Evolutionary conservation across 2,797 vertebrate genomes (phyloP).

Genomic region (Neosilurus mollespiculum): DNA sequence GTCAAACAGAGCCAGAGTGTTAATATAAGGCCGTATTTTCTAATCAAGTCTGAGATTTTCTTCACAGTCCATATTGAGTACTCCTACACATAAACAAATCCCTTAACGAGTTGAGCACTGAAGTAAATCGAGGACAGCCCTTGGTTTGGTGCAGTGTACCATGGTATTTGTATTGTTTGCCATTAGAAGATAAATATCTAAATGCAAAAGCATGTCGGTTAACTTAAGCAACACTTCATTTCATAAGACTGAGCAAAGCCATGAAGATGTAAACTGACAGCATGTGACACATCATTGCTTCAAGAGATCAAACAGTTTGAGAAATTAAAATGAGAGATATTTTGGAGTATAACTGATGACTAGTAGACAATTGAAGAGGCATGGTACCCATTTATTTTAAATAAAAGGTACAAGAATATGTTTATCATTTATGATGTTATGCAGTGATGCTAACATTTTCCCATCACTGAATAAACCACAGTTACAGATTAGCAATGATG

Average conservation of each 20-base stretch:
- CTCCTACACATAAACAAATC: background rate
- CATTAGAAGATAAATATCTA: conserved; percentile 21
- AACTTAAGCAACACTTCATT: conserved; percentile 22
- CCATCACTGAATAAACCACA: background rate
- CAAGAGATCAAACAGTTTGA: no score
- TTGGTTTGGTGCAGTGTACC: background rate
- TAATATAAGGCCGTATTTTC: background rate
- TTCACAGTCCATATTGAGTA: background rate
- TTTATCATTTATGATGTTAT: background rate
- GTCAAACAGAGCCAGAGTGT: background rate
- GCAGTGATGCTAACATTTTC: background rate
- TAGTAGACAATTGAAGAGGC: background rate
- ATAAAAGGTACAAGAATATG: background rate
- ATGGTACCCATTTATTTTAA: background rate
- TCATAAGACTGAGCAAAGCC: conserved; percentile 9
- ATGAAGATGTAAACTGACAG: background rate
- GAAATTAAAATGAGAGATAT: background rate
- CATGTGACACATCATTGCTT: background rate
- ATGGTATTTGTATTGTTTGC: background rate
- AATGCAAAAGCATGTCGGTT: conserved; percentile 13
- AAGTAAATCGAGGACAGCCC: background rate
- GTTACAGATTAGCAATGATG: no score
- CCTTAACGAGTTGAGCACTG: background rate
- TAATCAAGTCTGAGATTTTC: background rate
- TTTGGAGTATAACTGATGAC: background rate